Evolutionary conservation across 2,888 invertebrate species (phyloP), one percentile per base, ranked within the genome.

Genomic region (Nomada fabriciana): DNA sequence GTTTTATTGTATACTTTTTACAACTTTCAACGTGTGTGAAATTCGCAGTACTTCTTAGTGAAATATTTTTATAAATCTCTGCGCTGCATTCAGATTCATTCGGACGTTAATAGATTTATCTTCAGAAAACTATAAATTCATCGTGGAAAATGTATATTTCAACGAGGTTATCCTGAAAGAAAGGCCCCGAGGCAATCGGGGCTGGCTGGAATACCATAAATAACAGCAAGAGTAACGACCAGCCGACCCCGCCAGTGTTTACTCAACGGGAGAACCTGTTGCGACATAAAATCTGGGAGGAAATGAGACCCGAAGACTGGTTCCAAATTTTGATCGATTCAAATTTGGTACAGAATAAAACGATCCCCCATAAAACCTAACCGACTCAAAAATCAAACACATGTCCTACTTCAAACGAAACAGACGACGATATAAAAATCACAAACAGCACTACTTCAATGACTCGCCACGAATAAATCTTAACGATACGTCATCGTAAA

Each of bases 171-270:
- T 70, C 60, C 50, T 52, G 50, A 60, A 23, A 70, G 60, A 20
- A 29, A 36, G 60, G 29, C 50, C 60, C 36, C 36, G 29, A 29
- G 47, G 47, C 47, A 50, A 70, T n/a, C 18, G 70, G 10, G 47
- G 25, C n/a, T 36, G 36, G 47, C 4, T 20, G n/a, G 59, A 29
- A 47, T 60, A 52, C 60, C 50, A 60, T 70, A 70, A 70, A 70
- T 70, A 50, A 70, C 60, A 52, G 60, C 29, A 36, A 50, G 20
- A 59, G 47, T 47, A 60, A 23, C 20, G 47, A 50, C 36, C 60
- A 50, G 20, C 60, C 36, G 50, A 70, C 60, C 18, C 29, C 20
- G 29, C 50, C 20, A 25, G 57, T 47, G 69, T 70, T 70, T 60
- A 50, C 50, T 47, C 20, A 20, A 10, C 18, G 36, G 15, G 11